These are phyloP conservation scores for Cephus pygmeus DNA, from an alignment of 2,888 invertebrate genomes.

Conservation along the genomic window DNA sequence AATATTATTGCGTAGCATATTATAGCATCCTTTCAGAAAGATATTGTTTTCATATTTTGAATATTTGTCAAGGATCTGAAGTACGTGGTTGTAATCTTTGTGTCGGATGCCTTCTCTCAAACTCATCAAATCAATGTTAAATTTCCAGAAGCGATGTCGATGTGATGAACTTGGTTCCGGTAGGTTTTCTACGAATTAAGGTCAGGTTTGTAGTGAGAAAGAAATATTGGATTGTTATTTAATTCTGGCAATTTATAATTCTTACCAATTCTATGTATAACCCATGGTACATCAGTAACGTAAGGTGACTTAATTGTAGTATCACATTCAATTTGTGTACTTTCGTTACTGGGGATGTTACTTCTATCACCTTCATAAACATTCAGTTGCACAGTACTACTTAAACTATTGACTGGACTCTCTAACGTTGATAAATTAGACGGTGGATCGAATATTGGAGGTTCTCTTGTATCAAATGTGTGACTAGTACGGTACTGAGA, in stretches of 20 bases:
- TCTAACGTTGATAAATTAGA: not conserved
- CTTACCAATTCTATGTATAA: not conserved
- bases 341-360: not conserved
- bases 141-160: constrained; percentile 39
- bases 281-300: not conserved
- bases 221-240: not conserved
- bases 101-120: constrained; percentile 39
- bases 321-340: not conserved
- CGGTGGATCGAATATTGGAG: not conserved
- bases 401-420: not conserved
- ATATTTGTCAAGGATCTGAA: constrained; percentile 36
- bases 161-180: constrained; percentile 27
- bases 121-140: constrained; percentile 36
- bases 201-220: not conserved
- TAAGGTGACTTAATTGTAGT: not conserved
- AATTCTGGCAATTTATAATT: not conserved
- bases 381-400: not conserved
- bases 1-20: constrained; percentile 44
- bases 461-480: not conserved
- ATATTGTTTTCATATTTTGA: constrained; percentile 22
- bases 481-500: not conserved
- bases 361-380: not conserved
- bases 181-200: constrained; percentile 35
- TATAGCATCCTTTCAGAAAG: constrained; percentile 39
- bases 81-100: constrained; percentile 43